Evolutionary conservation across 2,113 vertebrate genomes (phyloP).

Genomic region (Tretioscincus oriximinensis): DNA sequence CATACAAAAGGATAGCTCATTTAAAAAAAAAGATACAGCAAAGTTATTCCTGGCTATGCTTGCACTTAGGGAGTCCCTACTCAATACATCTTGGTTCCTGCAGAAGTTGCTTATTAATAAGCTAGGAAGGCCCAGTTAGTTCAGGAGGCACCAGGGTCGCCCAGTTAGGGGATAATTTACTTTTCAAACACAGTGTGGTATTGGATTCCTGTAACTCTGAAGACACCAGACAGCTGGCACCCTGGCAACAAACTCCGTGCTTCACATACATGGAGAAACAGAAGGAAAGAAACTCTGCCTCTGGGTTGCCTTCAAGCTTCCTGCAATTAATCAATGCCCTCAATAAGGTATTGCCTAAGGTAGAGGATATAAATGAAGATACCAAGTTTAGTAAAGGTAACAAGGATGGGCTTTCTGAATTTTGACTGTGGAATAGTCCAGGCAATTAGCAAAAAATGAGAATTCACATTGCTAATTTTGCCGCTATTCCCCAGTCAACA

Average conservation of each 20-base stretch:
- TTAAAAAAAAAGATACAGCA: conserved; percentile 58
- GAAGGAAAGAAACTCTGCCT: neutral
- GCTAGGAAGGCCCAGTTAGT: conserved; percentile 61
- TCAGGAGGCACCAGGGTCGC: conserved; percentile 50
- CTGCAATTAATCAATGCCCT: neutral
- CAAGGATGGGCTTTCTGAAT: neutral
- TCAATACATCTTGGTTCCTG: conserved; percentile 75
- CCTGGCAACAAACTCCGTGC: conserved; percentile 1
- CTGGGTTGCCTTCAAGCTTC: conserved; percentile 10
- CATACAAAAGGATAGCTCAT: conserved; percentile 74
- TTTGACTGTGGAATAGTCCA: too few species aligned
- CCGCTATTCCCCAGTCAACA: too few species aligned
- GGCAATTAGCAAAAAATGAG: too few species aligned
- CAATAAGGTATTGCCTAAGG: neutral
- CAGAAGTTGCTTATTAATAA: conserved; percentile 77
- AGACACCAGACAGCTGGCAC: conserved; percentile 27
- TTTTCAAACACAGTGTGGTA: conserved; percentile 36
- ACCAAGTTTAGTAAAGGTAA: neutral
- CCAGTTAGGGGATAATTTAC: conserved; percentile 31
- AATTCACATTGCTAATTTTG: too few species aligned
- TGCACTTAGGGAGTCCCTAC: conserved; percentile 71
- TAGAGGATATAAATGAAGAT: neutral
- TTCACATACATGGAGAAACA: neutral
- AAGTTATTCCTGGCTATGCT: conserved; percentile 75
- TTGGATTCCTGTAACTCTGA: conserved; percentile 2